Percentiles rank a stretch among this genome's conserved stretches.
Conservation (phyloP, 2,888 invertebrate genomes). For the Synergus gifuensis region DNA sequence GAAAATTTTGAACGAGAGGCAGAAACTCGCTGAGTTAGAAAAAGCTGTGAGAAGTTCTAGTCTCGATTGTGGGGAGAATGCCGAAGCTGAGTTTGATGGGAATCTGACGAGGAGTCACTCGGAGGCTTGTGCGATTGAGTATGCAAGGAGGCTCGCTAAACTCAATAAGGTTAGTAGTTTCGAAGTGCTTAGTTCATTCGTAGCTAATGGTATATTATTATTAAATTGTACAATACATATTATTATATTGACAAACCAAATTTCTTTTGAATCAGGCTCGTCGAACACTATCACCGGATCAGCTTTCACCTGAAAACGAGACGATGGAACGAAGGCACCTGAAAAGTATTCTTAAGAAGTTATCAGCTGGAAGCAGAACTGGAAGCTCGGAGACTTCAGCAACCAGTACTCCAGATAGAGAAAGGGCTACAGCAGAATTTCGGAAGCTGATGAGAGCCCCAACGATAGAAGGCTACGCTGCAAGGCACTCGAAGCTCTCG, state of each 20-base stretch:
- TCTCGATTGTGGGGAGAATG: constrained; percentile 85
- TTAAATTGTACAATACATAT: background rate
- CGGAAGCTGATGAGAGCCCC: constrained; percentile 88
- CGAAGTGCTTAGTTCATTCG: background rate
- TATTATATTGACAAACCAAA: background rate
- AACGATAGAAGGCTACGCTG: constrained; percentile 93
- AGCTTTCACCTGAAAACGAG: constrained; percentile 85
- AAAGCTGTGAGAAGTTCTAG: constrained; percentile 89
- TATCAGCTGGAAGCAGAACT: constrained; percentile 84
- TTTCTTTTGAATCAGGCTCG: constrained; percentile 43
- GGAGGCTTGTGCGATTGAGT: constrained; percentile 88
- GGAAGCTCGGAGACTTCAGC: constrained; percentile 72
- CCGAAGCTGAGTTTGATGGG: constrained; percentile 80
- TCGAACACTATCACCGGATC: constrained; percentile 60
- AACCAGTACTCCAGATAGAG: constrained; percentile 70
- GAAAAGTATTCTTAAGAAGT: constrained; percentile 91
- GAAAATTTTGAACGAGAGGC: constrained; percentile 92
- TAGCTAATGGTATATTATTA: too few relatives aligned
- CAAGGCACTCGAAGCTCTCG: constrained; percentile 90
- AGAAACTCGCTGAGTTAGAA: constrained; percentile 90
- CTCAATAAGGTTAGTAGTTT: constrained; percentile 68
- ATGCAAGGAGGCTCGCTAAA: constrained; percentile 74
- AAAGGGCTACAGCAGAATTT: constrained; percentile 80
- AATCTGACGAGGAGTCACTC: constrained; percentile 88
- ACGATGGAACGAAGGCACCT: constrained; percentile 89